Evolutionary conservation across 2,113 vertebrate genomes (phyloP), one percentile per base, ranked within the genome.

Genomic region (Calidris pugnax): DNA sequence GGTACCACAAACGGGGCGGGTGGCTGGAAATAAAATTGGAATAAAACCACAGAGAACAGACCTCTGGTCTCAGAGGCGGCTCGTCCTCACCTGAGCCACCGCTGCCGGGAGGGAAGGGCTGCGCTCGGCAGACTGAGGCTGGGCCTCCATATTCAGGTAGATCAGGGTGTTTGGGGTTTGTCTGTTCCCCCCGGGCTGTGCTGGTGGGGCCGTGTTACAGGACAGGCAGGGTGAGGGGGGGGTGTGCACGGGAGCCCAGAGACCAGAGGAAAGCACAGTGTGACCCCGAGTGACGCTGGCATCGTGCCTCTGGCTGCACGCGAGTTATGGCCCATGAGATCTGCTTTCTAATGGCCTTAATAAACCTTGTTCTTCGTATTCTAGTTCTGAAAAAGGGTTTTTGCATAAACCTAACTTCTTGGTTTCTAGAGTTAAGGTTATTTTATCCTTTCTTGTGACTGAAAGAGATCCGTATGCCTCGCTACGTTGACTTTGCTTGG

Each of bases 291-390:
- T 94, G 90, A 12, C 43, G 69, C 53, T 94, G 90, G 82, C n/a
- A 4, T 41, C 59, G 6, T 45, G 30, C 73, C 66, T 75, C 75
- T 71, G 81, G 67, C 80, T 74, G 50, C 56, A 6, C 0, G 0
- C 2, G 3, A 47, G 18, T 63, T 59, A 11, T 1, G 13, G 93
- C 68, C 39, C 39, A 39, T 59, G 53, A 35, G 66, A 18, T 17
- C 81, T 92, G 39, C 74, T 72, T 94, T 76, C 85, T 81, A 79
- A 81, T 81, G 94, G 97, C 97, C 97, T 98, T 97, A 97, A 96
- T 68, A 72, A 79, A 80, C 57, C 45, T 82, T 78, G 22, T 47
- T 87, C 91, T 66, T 12, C 17, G 9, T 59, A 14, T 63, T 77
- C 1, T 2, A 50, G 43, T 47, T 43, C n/a, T 0, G 24, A n/a